Evolutionary conservation across 2,888 invertebrate genomes (phyloP).

Genomic region (Lasiommata megera): DNA sequence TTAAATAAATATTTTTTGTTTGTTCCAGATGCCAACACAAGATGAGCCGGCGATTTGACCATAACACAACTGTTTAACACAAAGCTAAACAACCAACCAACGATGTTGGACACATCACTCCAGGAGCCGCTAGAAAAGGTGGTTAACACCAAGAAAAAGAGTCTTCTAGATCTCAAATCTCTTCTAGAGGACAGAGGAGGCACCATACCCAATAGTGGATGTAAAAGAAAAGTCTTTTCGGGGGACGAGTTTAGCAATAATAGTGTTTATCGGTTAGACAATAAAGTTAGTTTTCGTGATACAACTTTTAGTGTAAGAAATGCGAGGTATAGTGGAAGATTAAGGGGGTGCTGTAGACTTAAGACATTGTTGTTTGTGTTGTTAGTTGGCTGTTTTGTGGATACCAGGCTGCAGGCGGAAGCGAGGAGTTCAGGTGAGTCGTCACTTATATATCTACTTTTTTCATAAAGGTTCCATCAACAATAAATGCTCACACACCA

Average conservation of each 20-base stretch:
- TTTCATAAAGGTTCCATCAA: too few species aligned
- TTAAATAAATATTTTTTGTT: conserved; percentile 32
- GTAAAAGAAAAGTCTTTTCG: conserved; percentile 37
- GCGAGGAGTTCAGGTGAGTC: conserved; percentile 74
- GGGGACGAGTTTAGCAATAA: conserved; percentile 54
- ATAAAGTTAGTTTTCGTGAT: conserved; percentile 51
- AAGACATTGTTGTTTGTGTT: conserved; percentile 67
- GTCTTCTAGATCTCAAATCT: conserved; percentile 68
- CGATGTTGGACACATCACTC: conserved; percentile 46
- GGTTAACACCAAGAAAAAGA: conserved; percentile 55
- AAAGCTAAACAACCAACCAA: conserved; percentile 40
- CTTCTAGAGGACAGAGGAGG: conserved; percentile 74
- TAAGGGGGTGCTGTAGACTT: conserved; percentile 62
- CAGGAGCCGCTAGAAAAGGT: conserved; percentile 58
- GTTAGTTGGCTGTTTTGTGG: conserved; percentile 59
- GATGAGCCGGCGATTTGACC: conserved; percentile 69
- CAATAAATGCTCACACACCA: too few species aligned
- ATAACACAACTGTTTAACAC: conserved; percentile 37
- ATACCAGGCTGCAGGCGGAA: conserved; percentile 53
- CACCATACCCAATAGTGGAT: conserved; percentile 38
- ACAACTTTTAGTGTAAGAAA: conserved; percentile 42
- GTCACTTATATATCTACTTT: too few species aligned
- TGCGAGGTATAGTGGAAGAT: conserved; percentile 51
- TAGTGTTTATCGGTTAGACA: conserved; percentile 52
- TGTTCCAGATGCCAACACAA: conserved; percentile 70